These are phyloP conservation scores for Dicroscelio sp. DNA, from an alignment of 2,888 invertebrate species.

Conservation along the genomic window DNA sequence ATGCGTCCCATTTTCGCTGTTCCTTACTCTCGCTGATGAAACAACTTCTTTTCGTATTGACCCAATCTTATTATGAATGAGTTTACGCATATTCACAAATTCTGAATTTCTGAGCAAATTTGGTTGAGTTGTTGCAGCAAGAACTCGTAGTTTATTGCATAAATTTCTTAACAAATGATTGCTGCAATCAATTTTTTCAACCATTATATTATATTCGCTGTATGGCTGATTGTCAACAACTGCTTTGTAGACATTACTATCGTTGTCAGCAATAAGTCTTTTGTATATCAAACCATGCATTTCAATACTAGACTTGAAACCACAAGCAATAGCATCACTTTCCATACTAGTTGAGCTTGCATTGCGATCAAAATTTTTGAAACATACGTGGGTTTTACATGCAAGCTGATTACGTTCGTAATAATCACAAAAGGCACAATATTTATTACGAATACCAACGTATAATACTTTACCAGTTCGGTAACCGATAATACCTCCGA, in stretches of 20 bases:
- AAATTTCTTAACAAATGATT: no score
- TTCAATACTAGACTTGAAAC: no score
- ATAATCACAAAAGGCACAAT: no score
- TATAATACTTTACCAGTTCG: slow-evolving; percentile 50
- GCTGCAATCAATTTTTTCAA: slow-evolving; percentile 81
- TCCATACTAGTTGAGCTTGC: no score
- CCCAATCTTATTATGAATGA: background rate
- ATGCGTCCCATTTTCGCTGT: slow-evolving; percentile 36
- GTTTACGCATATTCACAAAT: background rate
- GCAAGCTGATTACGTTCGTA: no score
- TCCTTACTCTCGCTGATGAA: background rate
- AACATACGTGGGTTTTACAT: no score
- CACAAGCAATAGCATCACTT: no score
- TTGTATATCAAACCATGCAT: no score
- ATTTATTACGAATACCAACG: no score
- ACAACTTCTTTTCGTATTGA: slow-evolving; percentile 16
- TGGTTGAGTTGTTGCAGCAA: slow-evolving; percentile 6
- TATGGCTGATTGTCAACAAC: slow-evolving; percentile 85
- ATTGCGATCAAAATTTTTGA: no score
- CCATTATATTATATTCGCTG: slow-evolving; percentile 16
- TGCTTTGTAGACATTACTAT: no score
- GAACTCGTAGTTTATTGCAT: slow-evolving; percentile 52
- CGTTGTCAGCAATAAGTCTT: no score
- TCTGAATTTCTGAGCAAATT: background rate
- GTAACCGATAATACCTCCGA: slow-evolving; percentile 33